phyloP scores from a whole-genome alignment of 2,113 vertebrate species.

The Sorex araneus region DNA sequence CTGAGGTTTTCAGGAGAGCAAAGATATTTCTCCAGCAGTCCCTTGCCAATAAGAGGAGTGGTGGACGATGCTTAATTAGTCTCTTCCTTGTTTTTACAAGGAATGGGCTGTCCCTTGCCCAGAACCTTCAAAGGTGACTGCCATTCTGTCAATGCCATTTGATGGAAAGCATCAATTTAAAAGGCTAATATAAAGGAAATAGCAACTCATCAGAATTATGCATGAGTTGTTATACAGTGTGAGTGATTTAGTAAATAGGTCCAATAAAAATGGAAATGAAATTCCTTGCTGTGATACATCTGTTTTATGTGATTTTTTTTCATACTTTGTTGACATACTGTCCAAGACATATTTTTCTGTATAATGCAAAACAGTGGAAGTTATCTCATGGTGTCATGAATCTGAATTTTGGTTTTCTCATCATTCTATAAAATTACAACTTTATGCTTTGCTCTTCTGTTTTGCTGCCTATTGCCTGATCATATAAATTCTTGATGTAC shows the following conservation, averaged over 20 bases:
- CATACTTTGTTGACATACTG: slow-evolving; percentile 36
- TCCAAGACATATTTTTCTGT: slow-evolving; percentile 30
- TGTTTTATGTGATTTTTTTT: slow-evolving; percentile 32
- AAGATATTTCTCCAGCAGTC: slow-evolving; percentile 38
- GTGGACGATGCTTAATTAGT: slow-evolving; percentile 40
- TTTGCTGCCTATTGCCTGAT: neutral
- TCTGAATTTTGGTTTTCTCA: neutral
- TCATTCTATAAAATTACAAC: neutral
- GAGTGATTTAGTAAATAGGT: slow-evolving; percentile 48
- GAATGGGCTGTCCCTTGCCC: neutral
- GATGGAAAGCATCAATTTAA: neutral
- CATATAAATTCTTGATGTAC: neutral
- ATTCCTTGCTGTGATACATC: neutral
- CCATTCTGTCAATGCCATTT: slow-evolving; percentile 19
- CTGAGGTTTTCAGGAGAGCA: slow-evolving; percentile 45
- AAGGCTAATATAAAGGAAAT: slow-evolving; percentile 43
- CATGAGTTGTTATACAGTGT: slow-evolving; percentile 23
- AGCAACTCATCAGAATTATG: slow-evolving; percentile 49
- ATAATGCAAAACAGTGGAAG: slow-evolving; percentile 17
- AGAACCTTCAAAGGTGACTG: slow-evolving; percentile 12
- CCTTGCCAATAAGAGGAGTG: neutral
- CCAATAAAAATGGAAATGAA: slow-evolving; percentile 77
- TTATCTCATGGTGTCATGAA: neutral
- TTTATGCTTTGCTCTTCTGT: neutral
- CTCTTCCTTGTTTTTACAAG: slow-evolving; percentile 24